phyloP scores from a whole-genome alignment of 2,113 vertebrate species.

The Sialia sialis region DNA sequence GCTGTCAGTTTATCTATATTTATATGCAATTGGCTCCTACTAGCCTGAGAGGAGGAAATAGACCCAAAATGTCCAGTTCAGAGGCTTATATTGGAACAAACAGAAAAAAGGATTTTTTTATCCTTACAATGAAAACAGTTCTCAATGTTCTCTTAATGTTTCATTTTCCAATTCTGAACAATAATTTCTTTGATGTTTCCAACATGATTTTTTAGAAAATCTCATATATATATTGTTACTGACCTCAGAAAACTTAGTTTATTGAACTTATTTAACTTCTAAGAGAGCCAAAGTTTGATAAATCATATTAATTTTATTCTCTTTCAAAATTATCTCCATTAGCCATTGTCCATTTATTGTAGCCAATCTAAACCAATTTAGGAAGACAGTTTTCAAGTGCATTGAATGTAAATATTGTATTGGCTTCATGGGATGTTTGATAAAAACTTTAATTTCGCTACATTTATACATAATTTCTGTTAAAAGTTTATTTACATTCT shows the following conservation, averaged over 20 bases:
- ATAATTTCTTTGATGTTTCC: not conserved
- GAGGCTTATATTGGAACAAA: not conserved
- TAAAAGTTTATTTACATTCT: not conserved
- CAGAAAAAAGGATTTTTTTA: not conserved
- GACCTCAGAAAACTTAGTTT: not conserved
- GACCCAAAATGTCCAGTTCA: not conserved
- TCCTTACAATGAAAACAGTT: not conserved
- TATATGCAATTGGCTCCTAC: not conserved
- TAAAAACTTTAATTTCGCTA: not conserved
- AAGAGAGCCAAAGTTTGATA: not conserved
- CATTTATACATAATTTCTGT: not conserved
- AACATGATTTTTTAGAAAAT: not conserved
- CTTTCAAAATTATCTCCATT: not conserved
- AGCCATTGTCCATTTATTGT: not conserved
- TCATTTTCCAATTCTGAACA: not conserved
- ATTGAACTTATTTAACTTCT: not conserved
- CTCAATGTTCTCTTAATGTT: not conserved
- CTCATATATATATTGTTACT: not conserved
- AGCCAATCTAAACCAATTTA: not conserved
- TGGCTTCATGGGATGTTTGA: rapidly evolving
- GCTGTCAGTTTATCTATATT: not conserved
- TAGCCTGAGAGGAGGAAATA: not conserved
- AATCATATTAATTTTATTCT: not conserved
- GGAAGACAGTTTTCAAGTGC: not conserved
- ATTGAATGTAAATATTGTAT: not conserved